Evolutionary conservation across 2,888 invertebrate genomes (phyloP), one percentile per base, ranked within the genome.

Genomic region (Idaea biselata): DNA sequence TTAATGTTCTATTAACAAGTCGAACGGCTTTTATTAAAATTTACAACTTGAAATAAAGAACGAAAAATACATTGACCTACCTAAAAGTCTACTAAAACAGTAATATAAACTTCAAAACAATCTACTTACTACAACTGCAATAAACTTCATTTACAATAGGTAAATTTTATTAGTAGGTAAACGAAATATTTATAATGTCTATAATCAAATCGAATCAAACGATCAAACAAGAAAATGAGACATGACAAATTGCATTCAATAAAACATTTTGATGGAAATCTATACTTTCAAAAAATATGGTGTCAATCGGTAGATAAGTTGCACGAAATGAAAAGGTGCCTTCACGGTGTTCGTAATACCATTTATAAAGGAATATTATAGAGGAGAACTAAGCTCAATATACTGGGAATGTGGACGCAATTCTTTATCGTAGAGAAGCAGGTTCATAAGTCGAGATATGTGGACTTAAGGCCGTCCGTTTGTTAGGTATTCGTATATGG

Each of bases 1-100:
- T 57, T 63, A 59, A 60, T 55, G 44, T 55, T 17, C 57, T 32
- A 44, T 58, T 64, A 58, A 58, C 31, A 31, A 11, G 32, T 11
- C 32, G 4, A 6, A 32, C 32, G 4, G 57, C n/a, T n/a, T 32
- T 18, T 33, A 33, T n/a, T 55, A 44, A 58, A 59, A 33, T 57
- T 55, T 62, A 60, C 32, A 32, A 32, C 32, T 11, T 8, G 32
- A 32, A 32, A 32, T 11, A 32, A 32, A 32, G 32, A 32, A 1
- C 6, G 11, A 8, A 2, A 32, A 8, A 3, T 8, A 32, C 11
- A 6, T 32, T 32, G 4, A 44, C 3, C 25, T 25, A 25, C 3
- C 25, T 25, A 25, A 25, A n/a, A 25, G 25, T 25, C 25, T 25
- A 25, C 25, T 25, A 25, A 25, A 25, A 25, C 25, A 25, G 25